A percentile compares a stretch with the other conserved stretches of the same genome.
Conservation (phyloP, 2,113 vertebrate species). For the Lampris incognitus region DNA sequence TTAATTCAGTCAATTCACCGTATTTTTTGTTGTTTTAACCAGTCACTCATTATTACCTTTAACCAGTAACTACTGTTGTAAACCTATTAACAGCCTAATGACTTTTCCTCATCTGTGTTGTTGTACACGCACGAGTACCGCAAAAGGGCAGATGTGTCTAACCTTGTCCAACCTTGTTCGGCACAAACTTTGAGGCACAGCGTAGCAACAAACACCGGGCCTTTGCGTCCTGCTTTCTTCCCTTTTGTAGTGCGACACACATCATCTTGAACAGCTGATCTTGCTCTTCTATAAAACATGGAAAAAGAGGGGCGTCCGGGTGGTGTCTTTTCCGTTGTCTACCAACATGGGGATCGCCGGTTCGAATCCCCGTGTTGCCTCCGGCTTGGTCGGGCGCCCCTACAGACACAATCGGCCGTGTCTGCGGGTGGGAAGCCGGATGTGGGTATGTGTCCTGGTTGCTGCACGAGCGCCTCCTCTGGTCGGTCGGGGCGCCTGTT, state of each 20-base stretch:
- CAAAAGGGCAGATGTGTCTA: not conserved
- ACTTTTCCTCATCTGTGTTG: not conserved
- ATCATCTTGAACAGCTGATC: not conserved
- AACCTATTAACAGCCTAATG: not conserved
- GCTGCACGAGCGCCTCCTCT: no score
- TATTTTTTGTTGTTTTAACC: not conserved
- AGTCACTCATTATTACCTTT: not conserved
- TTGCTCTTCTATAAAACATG: not conserved
- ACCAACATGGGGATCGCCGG: no score
- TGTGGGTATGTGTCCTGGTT: no score
- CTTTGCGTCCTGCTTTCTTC: conserved; percentile 19
- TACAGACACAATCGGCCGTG: no score
- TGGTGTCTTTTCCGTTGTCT: no score
- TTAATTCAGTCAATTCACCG: conserved; percentile 7
- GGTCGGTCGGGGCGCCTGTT: no score
- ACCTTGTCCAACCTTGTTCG: conserved; percentile 15
- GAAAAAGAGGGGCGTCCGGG: not conserved
- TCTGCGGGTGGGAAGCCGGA: no score
- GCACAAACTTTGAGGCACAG: not conserved
- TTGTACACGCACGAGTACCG: conserved; percentile 3
- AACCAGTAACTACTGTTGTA: not conserved
- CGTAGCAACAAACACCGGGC: not conserved
- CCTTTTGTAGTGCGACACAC: not conserved
- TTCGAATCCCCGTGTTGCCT: no score
- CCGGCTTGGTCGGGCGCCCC: no score